Conservation (phyloP, 2,797 vertebrate genomes). For the Neoniphon sammara region DNA sequence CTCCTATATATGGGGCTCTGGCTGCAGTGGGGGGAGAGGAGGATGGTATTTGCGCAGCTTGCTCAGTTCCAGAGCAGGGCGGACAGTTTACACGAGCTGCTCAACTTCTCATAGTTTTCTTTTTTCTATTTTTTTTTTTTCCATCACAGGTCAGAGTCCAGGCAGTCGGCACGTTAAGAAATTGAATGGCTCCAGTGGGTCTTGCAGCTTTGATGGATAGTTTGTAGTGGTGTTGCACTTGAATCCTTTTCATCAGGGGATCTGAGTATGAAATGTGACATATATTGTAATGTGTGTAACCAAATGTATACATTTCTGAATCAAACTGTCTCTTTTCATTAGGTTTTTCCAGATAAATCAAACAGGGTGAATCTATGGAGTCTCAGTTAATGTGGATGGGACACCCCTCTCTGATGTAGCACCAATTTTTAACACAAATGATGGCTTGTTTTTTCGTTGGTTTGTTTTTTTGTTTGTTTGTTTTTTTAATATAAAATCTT, state of each 20-base stretch:
- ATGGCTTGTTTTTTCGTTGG: too few relatives aligned
- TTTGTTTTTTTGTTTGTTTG: too few relatives aligned
- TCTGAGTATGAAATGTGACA: background rate
- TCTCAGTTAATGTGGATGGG: too few relatives aligned
- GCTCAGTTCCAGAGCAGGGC: constrained; percentile 62
- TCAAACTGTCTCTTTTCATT: too few relatives aligned
- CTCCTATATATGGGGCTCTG: constrained; percentile 46
- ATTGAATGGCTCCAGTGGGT: background rate
- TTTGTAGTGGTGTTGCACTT: background rate
- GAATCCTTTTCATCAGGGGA: background rate
- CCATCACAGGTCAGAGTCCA: constrained; percentile 52
- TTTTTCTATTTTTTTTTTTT: constrained; percentile 13
- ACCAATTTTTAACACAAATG: too few relatives aligned
- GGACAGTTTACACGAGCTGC: constrained; percentile 79
- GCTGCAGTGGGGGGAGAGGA: background rate
- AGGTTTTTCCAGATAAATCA: background rate
- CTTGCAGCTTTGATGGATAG: background rate
- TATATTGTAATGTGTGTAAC: background rate
- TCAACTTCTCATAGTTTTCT: constrained; percentile 73
- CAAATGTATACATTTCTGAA: background rate
- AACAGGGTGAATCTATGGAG: too few relatives aligned
- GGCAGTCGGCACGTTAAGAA: background rate
- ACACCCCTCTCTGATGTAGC: too few relatives aligned
- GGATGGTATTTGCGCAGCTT: constrained; percentile 78
- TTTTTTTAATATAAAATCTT: too few relatives aligned